These are phyloP conservation scores for Diloba caeruleocephala DNA, from an alignment of 2,888 invertebrate genomes.

Conservation along the genomic window DNA sequence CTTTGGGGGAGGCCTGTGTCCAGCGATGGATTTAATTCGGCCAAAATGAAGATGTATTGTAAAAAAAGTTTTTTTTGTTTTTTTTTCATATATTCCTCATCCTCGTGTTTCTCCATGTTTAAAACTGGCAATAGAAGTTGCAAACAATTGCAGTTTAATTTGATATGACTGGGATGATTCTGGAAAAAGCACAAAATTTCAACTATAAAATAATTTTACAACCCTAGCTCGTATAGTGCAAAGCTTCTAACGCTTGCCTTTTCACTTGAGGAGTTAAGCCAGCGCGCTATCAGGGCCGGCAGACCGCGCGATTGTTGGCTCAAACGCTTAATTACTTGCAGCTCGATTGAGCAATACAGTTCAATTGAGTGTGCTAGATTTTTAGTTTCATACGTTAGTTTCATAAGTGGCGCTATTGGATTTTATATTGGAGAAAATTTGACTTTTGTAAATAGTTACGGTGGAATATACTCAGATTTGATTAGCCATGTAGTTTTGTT, in stretches of 20 bases:
- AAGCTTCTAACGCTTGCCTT: constrained; percentile 60
- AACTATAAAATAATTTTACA: constrained; percentile 1
- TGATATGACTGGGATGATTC: too few relatives aligned
- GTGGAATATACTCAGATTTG: too few relatives aligned
- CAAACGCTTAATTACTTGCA: constrained; percentile 76
- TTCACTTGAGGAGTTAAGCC: constrained; percentile 72
- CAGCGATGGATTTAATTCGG: too few relatives aligned
- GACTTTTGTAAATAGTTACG: neutral
- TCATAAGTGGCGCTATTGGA: constrained; percentile 21
- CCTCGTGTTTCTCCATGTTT: too few relatives aligned
- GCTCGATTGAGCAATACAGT: constrained; percentile 65
- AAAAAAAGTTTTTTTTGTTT: too few relatives aligned
- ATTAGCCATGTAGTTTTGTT: neutral
- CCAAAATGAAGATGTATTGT: too few relatives aligned
- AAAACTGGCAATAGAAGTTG: too few relatives aligned
- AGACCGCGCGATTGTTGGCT: constrained; percentile 75
- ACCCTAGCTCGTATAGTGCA: constrained; percentile 44
- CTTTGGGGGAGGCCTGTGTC: too few relatives aligned
- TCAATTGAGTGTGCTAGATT: constrained; percentile 59
- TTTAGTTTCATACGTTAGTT: constrained; percentile 41
- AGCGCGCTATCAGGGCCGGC: constrained; percentile 69
- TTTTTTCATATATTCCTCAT: too few relatives aligned
- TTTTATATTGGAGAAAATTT: constrained; percentile 13
- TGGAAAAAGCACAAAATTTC: too few relatives aligned
- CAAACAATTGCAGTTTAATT: too few relatives aligned